A percentile compares a stretch with the other conserved stretches of the same genome.
Conservation (phyloP, 2,113 vertebrate species). For the Mungos mungo region DNA sequence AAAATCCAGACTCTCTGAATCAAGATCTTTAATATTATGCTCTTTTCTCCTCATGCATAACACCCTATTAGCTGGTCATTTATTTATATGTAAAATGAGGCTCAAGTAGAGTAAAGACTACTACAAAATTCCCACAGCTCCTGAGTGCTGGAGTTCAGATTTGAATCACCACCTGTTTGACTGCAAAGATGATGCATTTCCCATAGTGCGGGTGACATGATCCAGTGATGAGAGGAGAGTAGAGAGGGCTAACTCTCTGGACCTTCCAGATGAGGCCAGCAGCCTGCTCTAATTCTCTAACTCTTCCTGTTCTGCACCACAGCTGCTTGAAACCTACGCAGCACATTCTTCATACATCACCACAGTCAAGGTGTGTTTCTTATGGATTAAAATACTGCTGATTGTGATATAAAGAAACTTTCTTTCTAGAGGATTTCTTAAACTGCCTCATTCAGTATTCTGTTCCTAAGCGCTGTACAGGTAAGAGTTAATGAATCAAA, state of each 20-base stretch:
- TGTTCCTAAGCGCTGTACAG: background rate
- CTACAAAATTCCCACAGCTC: background rate
- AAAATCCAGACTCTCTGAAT: background rate
- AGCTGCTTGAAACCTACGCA: background rate
- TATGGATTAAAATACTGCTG: background rate
- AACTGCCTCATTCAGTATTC: background rate
- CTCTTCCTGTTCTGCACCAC: background rate
- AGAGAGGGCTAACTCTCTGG: background rate
- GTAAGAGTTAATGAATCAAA: constrained; percentile 7
- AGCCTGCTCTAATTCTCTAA: background rate
- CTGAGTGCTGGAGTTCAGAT: background rate
- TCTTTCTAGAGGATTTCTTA: background rate
- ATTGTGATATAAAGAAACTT: background rate
- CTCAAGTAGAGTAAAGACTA: background rate
- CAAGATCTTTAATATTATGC: background rate
- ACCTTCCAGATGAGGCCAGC: background rate
- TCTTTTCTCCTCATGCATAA: background rate
- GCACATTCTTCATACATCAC: background rate
- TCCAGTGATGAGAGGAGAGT: background rate
- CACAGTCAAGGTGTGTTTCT: background rate
- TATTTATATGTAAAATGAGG: background rate
- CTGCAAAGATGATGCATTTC: background rate
- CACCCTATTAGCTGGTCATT: background rate
- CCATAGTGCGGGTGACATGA: background rate
- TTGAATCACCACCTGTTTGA: background rate